Base-by-base conservation (phyloP, 1,140 invertebrate species). In the Scaptomyza hsui region DNA sequence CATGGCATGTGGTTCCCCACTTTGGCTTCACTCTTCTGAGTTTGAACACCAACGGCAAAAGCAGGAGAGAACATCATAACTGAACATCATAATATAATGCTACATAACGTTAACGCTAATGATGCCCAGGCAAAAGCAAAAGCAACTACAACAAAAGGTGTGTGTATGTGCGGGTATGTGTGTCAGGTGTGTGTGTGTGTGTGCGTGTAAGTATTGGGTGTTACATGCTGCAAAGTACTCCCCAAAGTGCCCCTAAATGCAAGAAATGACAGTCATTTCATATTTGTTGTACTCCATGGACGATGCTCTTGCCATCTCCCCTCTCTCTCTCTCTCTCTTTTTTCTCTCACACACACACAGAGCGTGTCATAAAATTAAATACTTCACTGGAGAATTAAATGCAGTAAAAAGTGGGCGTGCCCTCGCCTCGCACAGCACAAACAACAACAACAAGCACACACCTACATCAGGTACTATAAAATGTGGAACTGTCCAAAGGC, bases 261-360 rank as follows among this genome's bases (percentile, higher is more conserved):
- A 88, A 88, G 82, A 75, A 88, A 88, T 88, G 82, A 82, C 82
- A 88, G 82, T 88, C 78, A 82, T 88, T 88, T 89, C 82, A 88
- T 88, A 88, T 88, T 88, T 88, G 82, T 89, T 88, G 82, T 88
- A 72, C 83, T 88, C 83, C 69, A 65, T 75, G 80, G 81, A 70
- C 73, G 63, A 73, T 49, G 44, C 57, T 57, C 55, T 26, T 26
- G n/a, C n/a, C n/a, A n/a, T 26, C 24, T 26, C 3, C 6, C 6
- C 24, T 26, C 4, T 26, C 24, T 26, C 26, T 10, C 0, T 29
- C 26, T 29, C 6, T 29, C 26, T 29, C 1, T 29, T 2, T 7
- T 9, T 7, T 29, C 26, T 2, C 68, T 39, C 72, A 75, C 47
- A 74, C 59, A 73, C 68, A 72, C 64, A 82, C 60, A 79, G 69